phyloP scores from a whole-genome alignment of 2,113 vertebrate genomes.

The Microcebus ravelobensis region DNA sequence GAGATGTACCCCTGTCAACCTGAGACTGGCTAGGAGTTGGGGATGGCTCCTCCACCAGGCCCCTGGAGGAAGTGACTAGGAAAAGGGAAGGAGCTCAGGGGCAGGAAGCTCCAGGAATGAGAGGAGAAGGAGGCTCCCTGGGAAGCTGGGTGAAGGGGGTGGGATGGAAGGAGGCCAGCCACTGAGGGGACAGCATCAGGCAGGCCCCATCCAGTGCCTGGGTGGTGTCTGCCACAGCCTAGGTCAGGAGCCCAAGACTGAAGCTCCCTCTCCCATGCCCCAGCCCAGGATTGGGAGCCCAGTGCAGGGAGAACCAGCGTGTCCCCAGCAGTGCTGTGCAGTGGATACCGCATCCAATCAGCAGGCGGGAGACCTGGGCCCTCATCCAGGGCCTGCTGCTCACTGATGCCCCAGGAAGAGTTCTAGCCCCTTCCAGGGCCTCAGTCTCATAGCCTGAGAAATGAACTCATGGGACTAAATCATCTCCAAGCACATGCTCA shows the following conservation, averaged over 20 bases:
- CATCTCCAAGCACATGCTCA: background rate
- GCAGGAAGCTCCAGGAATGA: background rate
- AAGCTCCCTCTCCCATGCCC: background rate
- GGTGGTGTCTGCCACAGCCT: background rate
- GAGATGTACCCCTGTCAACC: background rate
- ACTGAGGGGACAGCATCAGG: background rate
- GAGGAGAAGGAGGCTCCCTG: background rate
- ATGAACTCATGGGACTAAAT: background rate
- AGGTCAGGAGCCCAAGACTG: background rate
- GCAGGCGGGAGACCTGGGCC: background rate
- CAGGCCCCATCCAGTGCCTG: background rate
- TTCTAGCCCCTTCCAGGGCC: background rate
- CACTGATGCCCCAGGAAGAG: background rate
- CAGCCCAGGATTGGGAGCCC: background rate
- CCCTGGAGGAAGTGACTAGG: conserved; percentile 5
- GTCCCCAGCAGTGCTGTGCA: conserved; percentile 24
- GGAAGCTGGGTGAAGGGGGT: background rate
- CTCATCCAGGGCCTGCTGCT: conserved; percentile 8
- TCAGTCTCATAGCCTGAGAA: conserved; percentile 54
- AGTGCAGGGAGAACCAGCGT: background rate
- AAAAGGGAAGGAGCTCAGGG: background rate
- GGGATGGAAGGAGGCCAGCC: background rate
- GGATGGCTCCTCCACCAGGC: background rate
- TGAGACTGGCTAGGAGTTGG: background rate
- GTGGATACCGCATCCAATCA: background rate